These are phyloP conservation scores for Drosophila quinaria DNA, from an alignment of 2,888 invertebrate genomes.

Conservation along the genomic window DNA sequence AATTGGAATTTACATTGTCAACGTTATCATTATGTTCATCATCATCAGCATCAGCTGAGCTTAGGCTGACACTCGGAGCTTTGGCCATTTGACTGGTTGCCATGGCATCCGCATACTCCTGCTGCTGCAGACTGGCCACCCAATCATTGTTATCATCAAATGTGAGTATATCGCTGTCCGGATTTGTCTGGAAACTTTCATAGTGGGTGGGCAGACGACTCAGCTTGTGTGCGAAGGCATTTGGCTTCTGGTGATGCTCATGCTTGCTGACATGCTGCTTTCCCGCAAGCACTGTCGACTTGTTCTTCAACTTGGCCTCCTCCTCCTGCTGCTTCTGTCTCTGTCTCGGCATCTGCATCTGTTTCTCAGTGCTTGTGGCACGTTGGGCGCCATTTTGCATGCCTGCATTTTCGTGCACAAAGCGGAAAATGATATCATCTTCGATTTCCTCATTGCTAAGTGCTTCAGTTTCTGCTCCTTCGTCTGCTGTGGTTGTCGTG, in stretches of 20 bases:
- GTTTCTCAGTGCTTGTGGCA: constrained; percentile 4
- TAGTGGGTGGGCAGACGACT: constrained; percentile 81
- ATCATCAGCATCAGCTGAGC: constrained; percentile 20
- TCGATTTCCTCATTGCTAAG: constrained; percentile 69
- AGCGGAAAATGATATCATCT: constrained; percentile 78
- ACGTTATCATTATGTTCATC: neutral
- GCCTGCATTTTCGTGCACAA: constrained; percentile 63
- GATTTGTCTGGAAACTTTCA: constrained; percentile 83
- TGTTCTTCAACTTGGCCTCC: constrained; percentile 16
- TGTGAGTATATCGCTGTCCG: constrained; percentile 81
- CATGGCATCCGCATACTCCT: constrained; percentile 64
- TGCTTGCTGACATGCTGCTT: constrained; percentile 70
- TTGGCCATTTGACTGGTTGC: constrained; percentile 51
- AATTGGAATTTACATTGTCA: constrained; percentile 13
- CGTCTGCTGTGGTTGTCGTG: constrained; percentile 14
- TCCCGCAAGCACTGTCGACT: constrained; percentile 23
- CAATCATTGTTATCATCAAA: constrained; percentile 78
- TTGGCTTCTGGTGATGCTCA: constrained; percentile 75
- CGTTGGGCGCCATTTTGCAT: constrained; percentile 15
- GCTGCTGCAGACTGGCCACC: constrained; percentile 64
- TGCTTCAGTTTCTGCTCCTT: constrained; percentile 39
- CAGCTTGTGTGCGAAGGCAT: constrained; percentile 67
- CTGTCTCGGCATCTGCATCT: neutral
- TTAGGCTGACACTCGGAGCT: constrained; percentile 5
- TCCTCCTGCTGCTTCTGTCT: neutral